These are phyloP conservation scores for Chalcis sispes DNA, from an alignment of 2,888 invertebrate species.

Conservation along the genomic window DNA sequence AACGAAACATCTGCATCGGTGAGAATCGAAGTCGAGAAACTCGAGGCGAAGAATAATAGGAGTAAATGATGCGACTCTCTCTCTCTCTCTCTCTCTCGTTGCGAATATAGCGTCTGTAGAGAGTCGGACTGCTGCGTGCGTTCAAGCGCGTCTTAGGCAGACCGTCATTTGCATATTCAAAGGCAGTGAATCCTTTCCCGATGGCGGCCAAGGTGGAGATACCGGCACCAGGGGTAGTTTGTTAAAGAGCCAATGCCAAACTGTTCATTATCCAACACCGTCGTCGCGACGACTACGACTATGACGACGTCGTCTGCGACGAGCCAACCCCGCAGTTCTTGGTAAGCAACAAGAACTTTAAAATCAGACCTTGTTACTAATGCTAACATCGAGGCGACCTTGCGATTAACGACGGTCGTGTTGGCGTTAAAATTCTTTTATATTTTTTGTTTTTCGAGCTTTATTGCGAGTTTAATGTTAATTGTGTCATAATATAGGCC, in stretches of 20 bases:
- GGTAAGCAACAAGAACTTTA: conserved; percentile 62
- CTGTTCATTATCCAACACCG: conserved; percentile 65
- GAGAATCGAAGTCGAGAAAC: too few species aligned
- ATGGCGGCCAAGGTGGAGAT: conserved; percentile 57
- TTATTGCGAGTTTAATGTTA: too few species aligned
- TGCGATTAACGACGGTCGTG: conserved; percentile 35
- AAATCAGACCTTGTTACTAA: conserved; percentile 59
- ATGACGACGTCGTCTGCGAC: conserved; percentile 17
- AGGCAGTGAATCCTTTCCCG: conserved; percentile 66
- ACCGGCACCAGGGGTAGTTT: conserved; percentile 59
- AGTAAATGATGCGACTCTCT: too few species aligned
- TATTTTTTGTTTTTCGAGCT: conserved; percentile 1
- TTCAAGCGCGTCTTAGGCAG: conserved; percentile 63
- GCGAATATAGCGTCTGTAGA: too few species aligned
- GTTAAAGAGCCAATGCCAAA: conserved; percentile 65
- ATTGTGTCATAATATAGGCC: too few species aligned
- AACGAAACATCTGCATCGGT: too few species aligned
- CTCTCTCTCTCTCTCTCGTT: conserved; percentile 22
- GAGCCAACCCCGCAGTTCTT: conserved; percentile 60
- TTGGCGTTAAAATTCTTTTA: too few species aligned
- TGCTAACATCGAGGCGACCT: conserved; percentile 51
- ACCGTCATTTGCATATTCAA: conserved; percentile 69
- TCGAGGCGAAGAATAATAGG: too few species aligned
- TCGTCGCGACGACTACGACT: not conserved
- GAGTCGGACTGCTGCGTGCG: too few species aligned